Conservation (phyloP, 2,113 vertebrate species). For the Rhynchomys soricoides region DNA sequence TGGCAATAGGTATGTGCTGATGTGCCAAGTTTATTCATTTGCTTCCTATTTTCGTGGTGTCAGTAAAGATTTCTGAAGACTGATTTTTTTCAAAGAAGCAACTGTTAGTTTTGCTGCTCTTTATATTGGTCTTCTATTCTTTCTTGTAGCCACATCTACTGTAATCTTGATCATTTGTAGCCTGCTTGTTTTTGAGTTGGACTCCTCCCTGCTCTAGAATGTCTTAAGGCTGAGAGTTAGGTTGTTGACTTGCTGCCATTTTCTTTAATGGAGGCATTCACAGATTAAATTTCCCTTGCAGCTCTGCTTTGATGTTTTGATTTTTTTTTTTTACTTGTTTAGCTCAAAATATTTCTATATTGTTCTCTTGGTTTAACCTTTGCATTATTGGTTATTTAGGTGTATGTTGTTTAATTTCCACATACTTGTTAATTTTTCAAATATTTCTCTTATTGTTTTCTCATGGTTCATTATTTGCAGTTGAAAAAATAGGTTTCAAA, state of each 20-base stretch:
- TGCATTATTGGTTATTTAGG: not conserved
- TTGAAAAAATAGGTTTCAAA: not conserved
- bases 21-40: not conserved
- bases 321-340: not conserved
- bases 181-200: not conserved
- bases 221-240: not conserved
- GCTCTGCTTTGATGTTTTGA: not conserved
- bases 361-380: not conserved
- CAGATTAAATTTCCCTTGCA: not conserved
- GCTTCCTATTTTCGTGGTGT: not conserved
- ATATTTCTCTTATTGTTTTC: not conserved
- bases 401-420: not conserved
- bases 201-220: not conserved
- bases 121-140: not conserved
- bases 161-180: not conserved
- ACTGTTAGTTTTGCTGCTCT: not conserved
- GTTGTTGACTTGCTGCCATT: not conserved
- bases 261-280: not conserved
- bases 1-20: no score
- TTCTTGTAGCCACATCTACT: not conserved
- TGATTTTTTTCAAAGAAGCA: not conserved
- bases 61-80: not conserved
- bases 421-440: not conserved
- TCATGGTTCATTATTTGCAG: not conserved
- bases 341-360: constrained; percentile 18